Percentiles rank a stretch among this genome's conserved stretches.
These are phyloP conservation scores for Piprites chloris DNA, from an alignment of 2,113 vertebrate genomes.

Conservation along the genomic window DNA sequence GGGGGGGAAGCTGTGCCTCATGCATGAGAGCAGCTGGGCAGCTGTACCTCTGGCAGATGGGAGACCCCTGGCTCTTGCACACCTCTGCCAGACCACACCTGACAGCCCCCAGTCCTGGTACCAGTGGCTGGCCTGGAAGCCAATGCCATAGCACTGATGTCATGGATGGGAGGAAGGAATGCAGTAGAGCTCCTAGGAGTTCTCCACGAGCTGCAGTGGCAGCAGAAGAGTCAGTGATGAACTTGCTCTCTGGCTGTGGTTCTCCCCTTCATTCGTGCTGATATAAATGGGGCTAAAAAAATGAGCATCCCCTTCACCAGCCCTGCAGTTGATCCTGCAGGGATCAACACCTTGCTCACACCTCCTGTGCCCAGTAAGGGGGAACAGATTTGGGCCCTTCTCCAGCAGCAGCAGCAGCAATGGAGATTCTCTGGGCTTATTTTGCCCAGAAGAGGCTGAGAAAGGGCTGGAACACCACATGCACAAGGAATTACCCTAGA, in stretches of 20 bases:
- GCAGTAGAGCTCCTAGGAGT: neutral
- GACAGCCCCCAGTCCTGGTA: neutral
- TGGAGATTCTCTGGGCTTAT: neutral
- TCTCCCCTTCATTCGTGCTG: neutral
- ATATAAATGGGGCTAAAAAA: neutral
- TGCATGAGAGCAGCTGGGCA: neutral
- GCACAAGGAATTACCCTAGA: neutral
- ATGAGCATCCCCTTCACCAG: neutral
- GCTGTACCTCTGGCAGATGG: constrained; percentile 9
- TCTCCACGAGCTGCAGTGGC: neutral
- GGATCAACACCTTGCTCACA: neutral
- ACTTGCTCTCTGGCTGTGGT: neutral
- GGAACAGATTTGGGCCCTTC: neutral
- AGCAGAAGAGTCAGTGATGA: neutral
- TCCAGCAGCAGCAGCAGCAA: neutral
- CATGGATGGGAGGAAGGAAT: neutral
- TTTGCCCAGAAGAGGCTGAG: neutral
- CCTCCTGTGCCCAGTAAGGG: neutral
- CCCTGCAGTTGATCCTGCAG: neutral
- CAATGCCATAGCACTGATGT: fast-evolving
- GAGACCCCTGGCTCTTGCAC: neutral
- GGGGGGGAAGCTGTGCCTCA: fast-evolving
- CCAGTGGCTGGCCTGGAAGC: neutral
- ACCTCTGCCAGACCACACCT: neutral
- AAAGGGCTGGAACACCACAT: neutral